These are phyloP conservation scores for Dendrocincla tyrannina DNA, from an alignment of 2,797 vertebrate species.

Conservation along the genomic window DNA sequence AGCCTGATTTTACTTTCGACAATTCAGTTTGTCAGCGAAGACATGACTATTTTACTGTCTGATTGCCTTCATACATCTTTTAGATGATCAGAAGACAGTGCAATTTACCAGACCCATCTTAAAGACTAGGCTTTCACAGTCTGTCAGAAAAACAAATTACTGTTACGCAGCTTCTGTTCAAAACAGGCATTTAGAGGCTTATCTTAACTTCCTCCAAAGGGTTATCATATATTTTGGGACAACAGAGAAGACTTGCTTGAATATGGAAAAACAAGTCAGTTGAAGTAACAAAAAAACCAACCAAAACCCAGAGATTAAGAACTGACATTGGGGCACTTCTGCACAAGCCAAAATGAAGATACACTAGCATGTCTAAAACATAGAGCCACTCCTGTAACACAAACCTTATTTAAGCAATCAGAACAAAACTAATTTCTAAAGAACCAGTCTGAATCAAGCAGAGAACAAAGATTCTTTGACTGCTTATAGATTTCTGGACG, in stretches of 20 bases:
- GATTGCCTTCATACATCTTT: not conserved
- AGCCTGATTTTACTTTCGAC: not conserved
- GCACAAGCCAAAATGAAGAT: not conserved
- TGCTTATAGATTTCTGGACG: not conserved
- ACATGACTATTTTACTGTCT: not conserved
- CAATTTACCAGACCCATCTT: not conserved
- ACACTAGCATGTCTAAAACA: not conserved
- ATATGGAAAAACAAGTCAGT: not conserved
- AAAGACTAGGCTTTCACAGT: not conserved
- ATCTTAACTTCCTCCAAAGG: not conserved
- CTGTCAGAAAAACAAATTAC: not conserved
- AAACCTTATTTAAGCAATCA: not conserved
- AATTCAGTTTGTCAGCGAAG: not conserved
- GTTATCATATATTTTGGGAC: not conserved
- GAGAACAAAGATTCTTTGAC: not conserved
- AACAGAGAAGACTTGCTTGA: not conserved
- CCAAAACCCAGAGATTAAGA: rapidly evolving
- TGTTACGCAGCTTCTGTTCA: not conserved
- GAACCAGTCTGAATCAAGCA: not conserved
- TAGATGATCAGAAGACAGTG: not conserved
- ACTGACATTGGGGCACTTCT: not conserved
- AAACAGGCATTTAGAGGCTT: not conserved
- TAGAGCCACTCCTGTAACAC: not conserved
- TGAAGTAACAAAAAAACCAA: not conserved
- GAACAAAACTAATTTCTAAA: not conserved